These are phyloP conservation scores for Gymnobelideus leadbeateri DNA, from an alignment of 2,113 vertebrate species.

Conservation along the genomic window DNA sequence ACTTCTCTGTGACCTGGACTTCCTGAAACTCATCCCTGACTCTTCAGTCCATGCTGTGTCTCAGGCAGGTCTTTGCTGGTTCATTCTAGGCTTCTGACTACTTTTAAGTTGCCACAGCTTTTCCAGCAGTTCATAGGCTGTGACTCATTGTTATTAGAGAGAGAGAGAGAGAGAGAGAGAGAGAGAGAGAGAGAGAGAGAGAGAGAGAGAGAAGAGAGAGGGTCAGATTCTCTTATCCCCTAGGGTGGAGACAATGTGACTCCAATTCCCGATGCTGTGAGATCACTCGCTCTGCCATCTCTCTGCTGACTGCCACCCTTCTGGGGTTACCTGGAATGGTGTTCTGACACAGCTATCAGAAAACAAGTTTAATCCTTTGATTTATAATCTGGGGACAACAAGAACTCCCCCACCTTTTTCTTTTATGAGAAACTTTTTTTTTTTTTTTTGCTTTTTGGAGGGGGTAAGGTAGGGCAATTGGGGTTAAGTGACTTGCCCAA, in stretches of 20 bases:
- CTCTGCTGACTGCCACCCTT: background rate
- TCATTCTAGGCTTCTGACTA: background rate
- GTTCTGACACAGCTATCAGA: background rate
- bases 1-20: background rate
- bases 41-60: background rate
- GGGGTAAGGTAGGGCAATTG: too few relatives aligned
- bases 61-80: background rate
- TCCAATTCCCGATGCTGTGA: background rate
- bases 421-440: background rate
- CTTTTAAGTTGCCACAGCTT: background rate
- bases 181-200: background rate
- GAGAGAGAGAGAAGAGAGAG: background rate
- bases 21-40: background rate
- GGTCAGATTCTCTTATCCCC: background rate
- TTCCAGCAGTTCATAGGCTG: background rate
- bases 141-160: background rate
- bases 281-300: background rate
- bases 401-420: background rate
- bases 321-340: background rate
- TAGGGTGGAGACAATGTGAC: background rate
- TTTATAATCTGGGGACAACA: background rate
- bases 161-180: background rate
- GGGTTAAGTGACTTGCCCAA: too few relatives aligned
- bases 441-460: background rate
- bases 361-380: background rate